Evolutionary conservation across 2,797 vertebrate genomes (phyloP).

Genomic region (Hoplostethus atlanticus): DNA sequence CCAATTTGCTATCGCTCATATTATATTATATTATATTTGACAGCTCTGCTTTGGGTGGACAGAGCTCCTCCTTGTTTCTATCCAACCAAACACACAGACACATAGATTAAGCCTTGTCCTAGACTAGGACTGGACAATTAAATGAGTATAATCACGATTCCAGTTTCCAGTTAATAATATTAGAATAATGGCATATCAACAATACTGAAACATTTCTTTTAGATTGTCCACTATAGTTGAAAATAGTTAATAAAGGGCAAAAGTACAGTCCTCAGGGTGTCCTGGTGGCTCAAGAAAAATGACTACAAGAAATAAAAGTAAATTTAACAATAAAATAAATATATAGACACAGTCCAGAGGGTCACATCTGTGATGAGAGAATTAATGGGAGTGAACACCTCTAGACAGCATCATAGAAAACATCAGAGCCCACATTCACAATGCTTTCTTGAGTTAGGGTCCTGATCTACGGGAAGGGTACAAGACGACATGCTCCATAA

Average conservation of each 20-base stretch:
- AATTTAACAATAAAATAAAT: too few species aligned
- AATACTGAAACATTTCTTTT: not conserved
- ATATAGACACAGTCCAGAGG: too few species aligned
- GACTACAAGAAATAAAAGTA: too few species aligned
- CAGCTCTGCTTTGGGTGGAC: conserved; percentile 29
- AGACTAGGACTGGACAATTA: conserved; percentile 3
- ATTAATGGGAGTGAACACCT: not conserved
- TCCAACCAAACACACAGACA: conserved; percentile 13
- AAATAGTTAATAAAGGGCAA: not conserved
- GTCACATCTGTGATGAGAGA: not conserved
- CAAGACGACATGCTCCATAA: too few species aligned
- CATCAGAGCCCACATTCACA: not conserved
- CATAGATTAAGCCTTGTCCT: not conserved
- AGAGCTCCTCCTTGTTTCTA: conserved; percentile 18
- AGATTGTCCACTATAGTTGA: not conserved
- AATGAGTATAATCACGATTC: not conserved
- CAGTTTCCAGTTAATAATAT: not conserved
- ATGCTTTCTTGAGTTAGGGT: not conserved
- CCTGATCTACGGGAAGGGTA: too few species aligned
- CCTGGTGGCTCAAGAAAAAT: too few species aligned
- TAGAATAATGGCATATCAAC: not conserved
- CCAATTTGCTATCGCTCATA: conserved; percentile 45
- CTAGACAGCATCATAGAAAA: not conserved
- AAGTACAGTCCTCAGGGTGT: too few species aligned
- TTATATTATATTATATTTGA: conserved; percentile 44